These are phyloP conservation scores for Tinamus major DNA, from an alignment of 2,797 vertebrate species.

Conservation along the genomic window DNA sequence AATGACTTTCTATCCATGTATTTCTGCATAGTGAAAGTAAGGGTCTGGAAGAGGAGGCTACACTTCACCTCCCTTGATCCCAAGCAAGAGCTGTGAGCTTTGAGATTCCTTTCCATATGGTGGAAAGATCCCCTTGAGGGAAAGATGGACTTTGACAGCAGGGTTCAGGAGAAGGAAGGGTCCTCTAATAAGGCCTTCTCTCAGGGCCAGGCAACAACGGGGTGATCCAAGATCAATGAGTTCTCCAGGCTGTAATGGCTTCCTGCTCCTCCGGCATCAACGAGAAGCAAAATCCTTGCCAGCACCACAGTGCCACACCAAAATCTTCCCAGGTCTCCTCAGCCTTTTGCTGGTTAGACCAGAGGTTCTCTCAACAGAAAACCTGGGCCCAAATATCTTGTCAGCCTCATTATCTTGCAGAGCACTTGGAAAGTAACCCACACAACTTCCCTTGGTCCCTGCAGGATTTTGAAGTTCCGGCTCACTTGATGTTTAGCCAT, in stretches of 20 bases:
- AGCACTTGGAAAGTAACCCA: neutral
- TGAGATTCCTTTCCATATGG: neutral
- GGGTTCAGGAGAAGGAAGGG: fast-evolving
- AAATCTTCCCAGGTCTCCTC: neutral
- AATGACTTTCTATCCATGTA: neutral
- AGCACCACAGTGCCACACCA: neutral
- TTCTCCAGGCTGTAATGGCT: neutral
- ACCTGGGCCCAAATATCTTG: neutral
- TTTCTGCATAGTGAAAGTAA: neutral
- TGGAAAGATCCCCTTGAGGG: neutral
- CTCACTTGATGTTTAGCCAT: neutral
- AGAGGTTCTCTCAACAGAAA: neutral
- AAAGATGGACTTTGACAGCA: neutral
- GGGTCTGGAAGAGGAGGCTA: neutral
- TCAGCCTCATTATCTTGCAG: neutral
- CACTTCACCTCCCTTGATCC: neutral
- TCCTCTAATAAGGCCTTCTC: neutral
- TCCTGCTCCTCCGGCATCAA: neutral
- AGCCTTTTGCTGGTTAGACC: neutral
- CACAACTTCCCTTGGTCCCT: neutral
- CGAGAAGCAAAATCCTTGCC: neutral
- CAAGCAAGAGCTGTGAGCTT: neutral
- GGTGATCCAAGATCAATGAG: neutral
- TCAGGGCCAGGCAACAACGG: neutral
- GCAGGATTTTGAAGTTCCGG: neutral